Base-by-base conservation (phyloP, 2,113 vertebrate species). In the Cariama cristata region DNA sequence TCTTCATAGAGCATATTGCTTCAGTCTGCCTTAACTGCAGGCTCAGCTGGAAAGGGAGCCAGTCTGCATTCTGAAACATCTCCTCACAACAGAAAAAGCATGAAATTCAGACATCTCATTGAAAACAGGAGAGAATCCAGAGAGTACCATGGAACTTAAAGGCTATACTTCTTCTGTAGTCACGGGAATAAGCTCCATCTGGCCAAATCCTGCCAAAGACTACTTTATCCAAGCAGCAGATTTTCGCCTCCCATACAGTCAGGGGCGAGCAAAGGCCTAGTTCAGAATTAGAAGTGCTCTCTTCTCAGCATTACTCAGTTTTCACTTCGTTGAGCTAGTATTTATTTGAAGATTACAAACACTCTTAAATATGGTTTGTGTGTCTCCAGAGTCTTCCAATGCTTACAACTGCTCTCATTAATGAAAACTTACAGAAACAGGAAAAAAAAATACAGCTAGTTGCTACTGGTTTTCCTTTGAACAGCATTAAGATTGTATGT, bases 1-100 rank as follows among this genome's bases (percentile, higher is more conserved):
- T 73, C 44, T 52, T 72, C 63, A 50, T 53, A 4, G 18, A 94
- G 76, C 93, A 94, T 87, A 96, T 87, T 96, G 90, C 94, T 95
- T 55, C 89, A 67, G 62, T 94, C 92, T 97, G 92, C 66, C 60
- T 68, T 58, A 85, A 90, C 64, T 73, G 60, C 52, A 86, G 55
- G 72, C 80, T 94, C 49, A 64, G 75, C 86, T 87, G 86, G 86
- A 76, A 72, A 62, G 44, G 66, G 20, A 79, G 30, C 20, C 30
- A n/a, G 44, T 4, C 59, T 62, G 68, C 40, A 26, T 77, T 83
- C 13, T 14, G 47, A 59, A 91, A 83, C 27, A 66, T 15, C 71
- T 74, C 58, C 18, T 72, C 15, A 1, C 69, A 84, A 32, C 23
- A 73, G 8, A 83, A 89, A 64, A 83, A 50, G 21, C 53, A 56